Evolutionary conservation across 2,113 vertebrate species (phyloP).

Genomic region (Zapus hudsonius): DNA sequence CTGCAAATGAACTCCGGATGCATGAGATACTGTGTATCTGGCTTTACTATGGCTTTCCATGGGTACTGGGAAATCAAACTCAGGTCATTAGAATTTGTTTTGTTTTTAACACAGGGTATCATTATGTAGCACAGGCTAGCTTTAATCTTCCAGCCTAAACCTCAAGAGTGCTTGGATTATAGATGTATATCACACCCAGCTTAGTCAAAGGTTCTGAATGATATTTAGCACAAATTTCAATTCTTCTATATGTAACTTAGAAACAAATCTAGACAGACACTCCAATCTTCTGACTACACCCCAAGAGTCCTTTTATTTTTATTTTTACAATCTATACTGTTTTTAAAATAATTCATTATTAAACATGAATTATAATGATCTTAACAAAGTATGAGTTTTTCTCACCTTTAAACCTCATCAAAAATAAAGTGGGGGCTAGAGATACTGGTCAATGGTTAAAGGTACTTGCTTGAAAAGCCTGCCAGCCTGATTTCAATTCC

Average conservation of each 20-base stretch:
- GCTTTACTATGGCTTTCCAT: too few relatives aligned
- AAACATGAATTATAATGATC: not conserved
- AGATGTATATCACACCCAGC: not conserved
- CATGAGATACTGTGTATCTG: too few relatives aligned
- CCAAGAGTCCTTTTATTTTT: not conserved
- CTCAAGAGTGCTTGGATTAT: not conserved
- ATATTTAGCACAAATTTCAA: slow-evolving; percentile 2
- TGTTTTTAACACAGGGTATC: not conserved
- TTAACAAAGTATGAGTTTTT: slow-evolving; percentile 29
- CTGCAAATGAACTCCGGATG: too few relatives aligned
- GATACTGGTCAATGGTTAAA: too few relatives aligned
- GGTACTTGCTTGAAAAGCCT: too few relatives aligned
- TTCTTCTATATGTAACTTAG: slow-evolving; percentile 14
- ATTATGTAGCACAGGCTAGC: not conserved
- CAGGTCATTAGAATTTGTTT: too few relatives aligned
- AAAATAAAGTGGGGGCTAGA: not conserved
- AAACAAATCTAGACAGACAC: not conserved
- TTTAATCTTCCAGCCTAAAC: not conserved
- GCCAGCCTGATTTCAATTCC: too few relatives aligned
- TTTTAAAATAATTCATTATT: not conserved
- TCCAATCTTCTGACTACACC: not conserved
- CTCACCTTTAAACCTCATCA: slow-evolving; percentile 23
- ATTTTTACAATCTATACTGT: not conserved
- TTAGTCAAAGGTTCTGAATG: slow-evolving; percentile 20
- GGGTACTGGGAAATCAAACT: too few relatives aligned